Evolutionary conservation across 2,797 vertebrate species (phyloP).

Genomic region (Malacoctenus gilli): DNA sequence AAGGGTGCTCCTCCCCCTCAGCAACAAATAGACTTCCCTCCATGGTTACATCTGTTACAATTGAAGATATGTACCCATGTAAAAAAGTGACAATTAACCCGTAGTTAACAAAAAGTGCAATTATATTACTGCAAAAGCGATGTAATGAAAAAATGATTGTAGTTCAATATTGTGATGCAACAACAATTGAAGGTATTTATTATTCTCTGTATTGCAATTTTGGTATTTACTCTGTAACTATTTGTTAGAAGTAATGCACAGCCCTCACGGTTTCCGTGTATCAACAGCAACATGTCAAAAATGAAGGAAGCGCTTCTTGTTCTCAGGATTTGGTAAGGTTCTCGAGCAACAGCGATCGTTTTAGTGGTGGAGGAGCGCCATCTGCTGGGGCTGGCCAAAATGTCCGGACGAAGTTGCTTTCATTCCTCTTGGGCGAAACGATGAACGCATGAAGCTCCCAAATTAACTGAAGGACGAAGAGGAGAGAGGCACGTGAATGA

Average conservation of each 20-base stretch:
- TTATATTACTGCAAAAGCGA: conserved; percentile 36
- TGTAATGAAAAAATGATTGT: conserved; percentile 55
- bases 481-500: conserved; percentile 24
- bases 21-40: conserved; percentile 9
- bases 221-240: conserved; percentile 39
- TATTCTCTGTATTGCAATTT: conserved; percentile 32
- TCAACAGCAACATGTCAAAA: conserved; percentile 5
- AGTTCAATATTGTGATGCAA: conserved; percentile 35
- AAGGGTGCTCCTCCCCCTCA: conserved; percentile 12
- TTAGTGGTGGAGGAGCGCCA: conserved; percentile 23
- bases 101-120: conserved; percentile 41
- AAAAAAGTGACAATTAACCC: conserved; percentile 5
- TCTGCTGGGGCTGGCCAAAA: conserved; percentile 48
- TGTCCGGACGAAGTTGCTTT: conserved; percentile 25
- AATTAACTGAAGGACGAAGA: background rate
- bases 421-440: background rate
- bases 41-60: conserved; percentile 5
- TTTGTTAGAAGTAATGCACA: conserved; percentile 16
- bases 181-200: conserved; percentile 63
- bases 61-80: too few species aligned
- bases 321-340: background rate
- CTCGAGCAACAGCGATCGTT: background rate
- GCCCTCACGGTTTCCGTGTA: conserved; percentile 6
- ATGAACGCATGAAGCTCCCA: conserved; percentile 21
- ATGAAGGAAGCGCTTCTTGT: background rate